phyloP scores from a whole-genome alignment of 2,113 vertebrate genomes.

The Nycticorax nycticorax region DNA sequence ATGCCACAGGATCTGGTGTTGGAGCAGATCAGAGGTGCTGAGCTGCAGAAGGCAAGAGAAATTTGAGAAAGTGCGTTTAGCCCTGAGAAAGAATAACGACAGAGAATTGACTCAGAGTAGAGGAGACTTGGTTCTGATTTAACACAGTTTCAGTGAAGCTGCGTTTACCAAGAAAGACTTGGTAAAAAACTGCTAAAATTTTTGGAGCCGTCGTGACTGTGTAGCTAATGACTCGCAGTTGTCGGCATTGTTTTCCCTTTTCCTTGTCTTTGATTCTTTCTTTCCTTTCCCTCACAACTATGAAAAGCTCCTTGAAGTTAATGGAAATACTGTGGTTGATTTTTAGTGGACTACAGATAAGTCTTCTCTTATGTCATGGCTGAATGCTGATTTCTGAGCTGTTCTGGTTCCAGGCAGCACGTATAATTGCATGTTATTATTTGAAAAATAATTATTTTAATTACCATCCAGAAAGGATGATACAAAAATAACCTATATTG shows the following conservation, averaged over 20 bases:
- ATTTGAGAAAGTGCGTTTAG: neutral
- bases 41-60: neutral
- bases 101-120: neutral
- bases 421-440: slow-evolving; percentile 4
- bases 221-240: neutral
- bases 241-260: neutral
- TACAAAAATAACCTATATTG: neutral
- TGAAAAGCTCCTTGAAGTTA: neutral
- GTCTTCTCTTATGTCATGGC: neutral
- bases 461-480: neutral
- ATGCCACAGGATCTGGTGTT: neutral
- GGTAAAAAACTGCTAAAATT: neutral
- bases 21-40: neutral
- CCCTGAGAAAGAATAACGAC: neutral
- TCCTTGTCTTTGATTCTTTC: neutral
- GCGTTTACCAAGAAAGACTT: neutral
- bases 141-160: neutral
- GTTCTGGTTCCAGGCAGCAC: neutral
- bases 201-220: neutral
- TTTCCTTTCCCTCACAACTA: neutral
- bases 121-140: neutral
- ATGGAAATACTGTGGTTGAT: neutral
- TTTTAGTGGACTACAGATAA: slow-evolving; percentile 10
- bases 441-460: slow-evolving; percentile 8
- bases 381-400: slow-evolving; percentile 37